These are phyloP conservation scores for Micromys minutus DNA, from an alignment of 2,113 vertebrate species.

Conservation along the genomic window DNA sequence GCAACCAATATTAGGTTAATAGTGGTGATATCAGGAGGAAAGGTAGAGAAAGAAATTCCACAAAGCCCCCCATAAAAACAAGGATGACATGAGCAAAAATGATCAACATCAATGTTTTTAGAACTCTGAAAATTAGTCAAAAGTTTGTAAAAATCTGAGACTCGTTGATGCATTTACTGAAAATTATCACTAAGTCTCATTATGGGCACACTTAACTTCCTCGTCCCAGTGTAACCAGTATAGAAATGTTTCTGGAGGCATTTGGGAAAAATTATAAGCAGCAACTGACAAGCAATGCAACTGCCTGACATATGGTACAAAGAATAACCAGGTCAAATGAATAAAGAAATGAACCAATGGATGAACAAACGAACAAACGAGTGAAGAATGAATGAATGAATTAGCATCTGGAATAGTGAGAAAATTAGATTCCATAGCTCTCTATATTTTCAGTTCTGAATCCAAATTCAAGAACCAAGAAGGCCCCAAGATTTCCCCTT, in stretches of 20 bases:
- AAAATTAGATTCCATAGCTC: not conserved
- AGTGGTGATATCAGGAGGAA: not conserved
- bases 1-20: constrained; percentile 54
- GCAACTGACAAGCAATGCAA: constrained; percentile 11
- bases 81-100: not conserved
- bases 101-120: constrained; percentile 9
- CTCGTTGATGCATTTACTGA: not conserved
- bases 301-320: not conserved
- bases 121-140: constrained; percentile 38
- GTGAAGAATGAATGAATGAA: too few relatives aligned
- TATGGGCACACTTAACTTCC: not conserved
- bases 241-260: not conserved
- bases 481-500: not conserved
- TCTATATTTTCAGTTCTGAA: not conserved
- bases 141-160: not conserved
- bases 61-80: not conserved
- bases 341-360: not conserved
- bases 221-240: not conserved
- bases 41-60: not conserved
- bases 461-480: not conserved
- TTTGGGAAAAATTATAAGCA: constrained; percentile 57
- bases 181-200: constrained; percentile 25
- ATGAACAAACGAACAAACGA: not conserved
- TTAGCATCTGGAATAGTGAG: not conserved
- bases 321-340: not conserved